Percentiles rank a stretch among this genome's conserved stretches.
Conservation (phyloP, 1,140 invertebrate species). For the Drosophila quadrilineata region DNA sequence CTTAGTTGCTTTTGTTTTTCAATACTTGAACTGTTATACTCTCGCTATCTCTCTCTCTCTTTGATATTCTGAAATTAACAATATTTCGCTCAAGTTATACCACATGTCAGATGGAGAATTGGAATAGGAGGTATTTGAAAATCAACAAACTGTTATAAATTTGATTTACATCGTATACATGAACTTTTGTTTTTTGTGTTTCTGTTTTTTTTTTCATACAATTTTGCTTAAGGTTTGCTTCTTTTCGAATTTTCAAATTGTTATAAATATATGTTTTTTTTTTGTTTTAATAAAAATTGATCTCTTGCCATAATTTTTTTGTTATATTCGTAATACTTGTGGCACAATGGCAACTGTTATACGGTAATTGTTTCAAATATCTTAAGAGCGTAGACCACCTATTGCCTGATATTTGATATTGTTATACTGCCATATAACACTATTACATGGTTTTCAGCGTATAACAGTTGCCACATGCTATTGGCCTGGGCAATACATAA, state of each 20-base stretch:
- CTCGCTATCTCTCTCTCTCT: too few species aligned
- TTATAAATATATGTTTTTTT: slow-evolving; percentile 47
- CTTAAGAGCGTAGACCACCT: too few species aligned
- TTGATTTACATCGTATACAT: slow-evolving; percentile 65
- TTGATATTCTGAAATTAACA: too few species aligned
- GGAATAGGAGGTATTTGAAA: neutral
- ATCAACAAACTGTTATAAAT: slow-evolving; percentile 42
- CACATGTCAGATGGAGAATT: neutral
- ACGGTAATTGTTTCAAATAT: too few species aligned
- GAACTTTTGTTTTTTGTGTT: slow-evolving; percentile 2
- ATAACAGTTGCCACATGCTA: too few species aligned
- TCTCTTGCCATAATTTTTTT: neutral
- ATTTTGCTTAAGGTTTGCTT: slow-evolving; percentile 12
- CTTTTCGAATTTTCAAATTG: slow-evolving; percentile 26
- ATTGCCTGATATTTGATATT: too few species aligned
- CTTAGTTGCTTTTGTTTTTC: too few species aligned
- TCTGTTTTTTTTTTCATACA: slow-evolving; percentile 2
- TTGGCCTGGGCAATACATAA: too few species aligned
- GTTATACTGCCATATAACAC: too few species aligned
- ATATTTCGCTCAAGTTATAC: too few species aligned
- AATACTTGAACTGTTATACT: too few species aligned
- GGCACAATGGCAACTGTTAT: slow-evolving; percentile 30
- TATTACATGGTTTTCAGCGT: too few species aligned
- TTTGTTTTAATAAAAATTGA: slow-evolving; percentile 32
- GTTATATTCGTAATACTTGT: slow-evolving; percentile 36